Percentiles rank a stretch among this genome's conserved stretches.
These are phyloP conservation scores for Aphelenchoides bicaudatus DNA, from an alignment of 2,888 invertebrate genomes.

Conservation along the genomic window DNA sequence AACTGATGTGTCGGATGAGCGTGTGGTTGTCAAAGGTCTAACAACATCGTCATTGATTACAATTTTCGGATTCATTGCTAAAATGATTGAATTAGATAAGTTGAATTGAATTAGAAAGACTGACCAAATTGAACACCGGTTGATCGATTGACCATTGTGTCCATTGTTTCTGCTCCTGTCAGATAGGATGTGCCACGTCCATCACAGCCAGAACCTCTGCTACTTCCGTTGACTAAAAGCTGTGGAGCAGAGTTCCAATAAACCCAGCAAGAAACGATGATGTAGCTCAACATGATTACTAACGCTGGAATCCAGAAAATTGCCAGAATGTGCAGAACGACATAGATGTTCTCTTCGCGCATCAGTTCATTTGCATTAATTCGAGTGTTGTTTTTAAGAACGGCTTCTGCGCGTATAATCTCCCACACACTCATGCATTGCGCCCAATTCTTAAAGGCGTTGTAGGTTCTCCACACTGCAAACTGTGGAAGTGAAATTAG, in stretches of 20 bases:
- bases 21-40: conserved; percentile 22
- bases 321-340: conserved; percentile 46
- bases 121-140: conserved; percentile 32
- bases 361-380: conserved; percentile 29
- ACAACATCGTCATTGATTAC: conserved; percentile 37
- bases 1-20: conserved; percentile 22
- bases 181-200: conserved; percentile 37
- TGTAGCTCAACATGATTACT: conserved; percentile 53
- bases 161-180: conserved; percentile 47
- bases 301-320: conserved; percentile 56
- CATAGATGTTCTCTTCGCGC: conserved; percentile 47
- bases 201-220: conserved; percentile 19
- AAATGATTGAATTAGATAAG: conserved; percentile 18
- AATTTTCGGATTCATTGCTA: conserved; percentile 37
- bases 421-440: conserved; percentile 58
- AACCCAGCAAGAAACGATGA: conserved; percentile 56
- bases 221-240: conserved; percentile 28
- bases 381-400: conserved; percentile 23
- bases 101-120: not conserved
- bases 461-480: conserved; percentile 50
- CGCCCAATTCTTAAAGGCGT: conserved; percentile 54
- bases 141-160: conserved; percentile 40
- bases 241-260: conserved; percentile 55
- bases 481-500: conserved; percentile 50
- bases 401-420: conserved; percentile 41